Base-by-base conservation (phyloP, 1,140 invertebrate genomes). In the Cephus cinctus region DNA sequence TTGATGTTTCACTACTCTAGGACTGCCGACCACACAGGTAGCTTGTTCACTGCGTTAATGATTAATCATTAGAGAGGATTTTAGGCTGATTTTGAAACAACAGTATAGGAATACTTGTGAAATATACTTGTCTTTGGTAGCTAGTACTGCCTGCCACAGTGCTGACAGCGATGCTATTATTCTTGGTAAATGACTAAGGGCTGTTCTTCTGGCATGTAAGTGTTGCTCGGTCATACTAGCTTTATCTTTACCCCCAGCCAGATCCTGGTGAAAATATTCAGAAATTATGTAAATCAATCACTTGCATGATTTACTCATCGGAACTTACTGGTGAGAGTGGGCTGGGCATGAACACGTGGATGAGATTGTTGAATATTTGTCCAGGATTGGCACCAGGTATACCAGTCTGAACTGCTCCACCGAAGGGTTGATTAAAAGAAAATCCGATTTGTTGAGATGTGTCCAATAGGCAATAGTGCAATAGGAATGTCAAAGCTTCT, bases 401-500 rank as follows among this genome's bases (percentile, higher is more conserved):
- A 55, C 75, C 75, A 5, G 73, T 69, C 48, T 73, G 71, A 48
- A 71, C 68, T 8, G 67, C 65, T 12, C 72, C 69, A 44, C 73
- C 78, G 8, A 78, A 67, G 6, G 81, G 81, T 27, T 85, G 83
- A 60, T 83, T 84, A 15, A 83, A 80, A 4, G 80, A 81, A 2
- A 83, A 78, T 2, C 80, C 77, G 5, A 81, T 80, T 61, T 83
- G 82, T 51, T 82, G 82, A 4, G 80, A 81, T 34, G 81, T 81
- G 67, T 94, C 90, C 52, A 94, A 72, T 11, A 95, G 73, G 58
- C 90, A 94, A 71, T 90, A 94, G 70, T 95, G 92, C 57, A 89
- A 84, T 4, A 95, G 72, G 25, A 90, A 86, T 1, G 90, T 92
- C 42, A 95, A 67, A 1, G 89, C 87, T 75, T 94, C 90, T 44